phyloP scores from a whole-genome alignment of 2,888 invertebrate species.

The Mellilla xanthometata region DNA sequence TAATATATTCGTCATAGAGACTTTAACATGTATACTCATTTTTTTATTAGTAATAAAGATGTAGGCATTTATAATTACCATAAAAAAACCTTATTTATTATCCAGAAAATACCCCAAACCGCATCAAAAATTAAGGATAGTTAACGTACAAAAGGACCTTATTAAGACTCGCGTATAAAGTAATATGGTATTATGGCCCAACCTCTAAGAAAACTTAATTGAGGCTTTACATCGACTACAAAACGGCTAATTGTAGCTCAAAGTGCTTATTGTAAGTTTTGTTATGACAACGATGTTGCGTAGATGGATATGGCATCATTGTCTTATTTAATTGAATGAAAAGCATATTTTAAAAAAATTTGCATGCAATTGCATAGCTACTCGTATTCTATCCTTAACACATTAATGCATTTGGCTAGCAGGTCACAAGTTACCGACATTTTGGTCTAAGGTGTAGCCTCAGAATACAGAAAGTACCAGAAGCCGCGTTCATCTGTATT shows the following conservation, averaged over 20 bases:
- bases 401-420: no score
- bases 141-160: constrained; percentile 53
- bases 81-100: neutral
- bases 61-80: no score
- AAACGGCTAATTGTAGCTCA: constrained; percentile 75
- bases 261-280: constrained; percentile 68
- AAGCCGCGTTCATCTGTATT: no score
- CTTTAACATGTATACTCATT: no score
- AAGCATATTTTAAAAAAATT: no score
- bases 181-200: constrained; percentile 43
- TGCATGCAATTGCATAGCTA: no score
- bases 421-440: no score
- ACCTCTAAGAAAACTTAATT: constrained; percentile 69
- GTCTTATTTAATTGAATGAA: neutral
- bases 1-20: no score
- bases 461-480: no score
- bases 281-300: constrained; percentile 35
- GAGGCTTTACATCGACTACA: constrained; percentile 71
- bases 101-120: constrained; percentile 26
- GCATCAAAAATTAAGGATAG: constrained; percentile 50
- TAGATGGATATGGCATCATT: constrained; percentile 36
- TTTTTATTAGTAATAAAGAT: no score
- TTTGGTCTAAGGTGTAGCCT: no score
- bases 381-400: no score
- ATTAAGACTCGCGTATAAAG: constrained; percentile 49